Base-by-base conservation (phyloP, 2,888 invertebrate species). In the Yponomeuta sedellus region DNA sequence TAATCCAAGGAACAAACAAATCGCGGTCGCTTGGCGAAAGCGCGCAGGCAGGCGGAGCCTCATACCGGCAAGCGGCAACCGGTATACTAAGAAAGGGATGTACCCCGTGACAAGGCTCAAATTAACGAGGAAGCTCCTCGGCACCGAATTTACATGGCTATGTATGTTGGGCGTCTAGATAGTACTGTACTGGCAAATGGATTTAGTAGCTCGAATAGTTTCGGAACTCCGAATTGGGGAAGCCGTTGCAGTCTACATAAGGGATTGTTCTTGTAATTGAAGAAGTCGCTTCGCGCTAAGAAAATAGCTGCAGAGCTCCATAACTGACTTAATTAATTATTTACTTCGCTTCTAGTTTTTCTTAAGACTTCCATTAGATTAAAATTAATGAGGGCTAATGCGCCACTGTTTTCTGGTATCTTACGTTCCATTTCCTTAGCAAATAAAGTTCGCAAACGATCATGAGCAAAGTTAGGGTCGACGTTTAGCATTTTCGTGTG, bases 191-290 rank as follows among this genome's bases (percentile, higher is more conserved):
- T 78, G 75, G 77, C 76, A 77, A 76, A 75, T 78, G 80, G 83
- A 87, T 89, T 88, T 88, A 89, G 81, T 82, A 78, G 80, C 78
- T 72, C 77, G 77, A 87, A 89, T 89, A 87, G 88, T 89, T 88
- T 82, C 71, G 69, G 71, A 84, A 85, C 80, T 81, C 76, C 75
- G 74, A 74, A 73, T 74, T 75, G 72, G 71, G 74, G 74, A 71
- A 69, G 74, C 73, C 73, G 73, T 76, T 72, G 73, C 73, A 76
- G 71, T 68, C 71, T 68, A 79, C 72, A 77, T 78, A 79, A 81
- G 78, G 76, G 78, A 78, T 77, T 78, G 81, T 86, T 65, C 65
- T 11, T 44, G 61, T 66, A 86, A 86, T 84, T 83, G 84, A 83
- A 85, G 83, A 83, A 84, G 77, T 77, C 77, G 76, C 59, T 25